A percentile compares a stretch with the other conserved stretches of the same genome.
Evolutionary conservation across 2,797 vertebrate species (phyloP).

Genomic region (Poeciliopsis gracilis): DNA sequence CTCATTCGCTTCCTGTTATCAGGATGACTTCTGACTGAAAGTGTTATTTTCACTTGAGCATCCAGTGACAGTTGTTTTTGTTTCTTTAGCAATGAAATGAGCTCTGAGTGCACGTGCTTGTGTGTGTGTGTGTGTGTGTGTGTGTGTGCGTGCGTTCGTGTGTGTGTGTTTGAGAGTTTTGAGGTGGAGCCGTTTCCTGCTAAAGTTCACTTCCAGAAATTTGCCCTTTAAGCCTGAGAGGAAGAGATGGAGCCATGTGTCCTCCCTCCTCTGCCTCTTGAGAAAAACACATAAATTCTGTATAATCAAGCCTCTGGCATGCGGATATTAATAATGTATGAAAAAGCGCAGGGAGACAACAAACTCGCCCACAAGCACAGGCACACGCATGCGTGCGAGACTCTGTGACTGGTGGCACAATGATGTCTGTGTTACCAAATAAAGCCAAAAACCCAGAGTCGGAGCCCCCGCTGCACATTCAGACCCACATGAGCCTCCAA

Average conservation of each 20-base stretch:
- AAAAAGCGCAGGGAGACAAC: conserved; percentile 31
- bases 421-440: conserved; percentile 38
- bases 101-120: not conserved
- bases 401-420: conserved; percentile 34
- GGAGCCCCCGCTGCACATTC: conserved; percentile 22
- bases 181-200: conserved; percentile 3
- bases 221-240: conserved; percentile 14
- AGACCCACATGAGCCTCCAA: conserved; percentile 44
- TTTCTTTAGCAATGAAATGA: not conserved
- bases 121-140: not conserved
- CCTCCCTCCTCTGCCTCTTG: conserved; percentile 1
- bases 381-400: not conserved
- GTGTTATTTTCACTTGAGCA: not conserved
- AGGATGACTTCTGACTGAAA: not conserved
- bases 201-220: conserved; percentile 18
- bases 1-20: conserved; percentile 1
- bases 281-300: conserved; percentile 31
- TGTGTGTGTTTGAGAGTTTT: not conserved
- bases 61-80: not conserved
- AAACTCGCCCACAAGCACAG: not conserved
- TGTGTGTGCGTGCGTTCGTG: too few relatives aligned
- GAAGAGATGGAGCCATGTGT: conserved; percentile 8
- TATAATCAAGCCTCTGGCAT: conserved; percentile 25
- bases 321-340: conserved; percentile 26
- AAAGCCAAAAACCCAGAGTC: conserved; percentile 51